Conservation (phyloP, 2,888 invertebrate species). For the Dicroscelio sp. region DNA sequence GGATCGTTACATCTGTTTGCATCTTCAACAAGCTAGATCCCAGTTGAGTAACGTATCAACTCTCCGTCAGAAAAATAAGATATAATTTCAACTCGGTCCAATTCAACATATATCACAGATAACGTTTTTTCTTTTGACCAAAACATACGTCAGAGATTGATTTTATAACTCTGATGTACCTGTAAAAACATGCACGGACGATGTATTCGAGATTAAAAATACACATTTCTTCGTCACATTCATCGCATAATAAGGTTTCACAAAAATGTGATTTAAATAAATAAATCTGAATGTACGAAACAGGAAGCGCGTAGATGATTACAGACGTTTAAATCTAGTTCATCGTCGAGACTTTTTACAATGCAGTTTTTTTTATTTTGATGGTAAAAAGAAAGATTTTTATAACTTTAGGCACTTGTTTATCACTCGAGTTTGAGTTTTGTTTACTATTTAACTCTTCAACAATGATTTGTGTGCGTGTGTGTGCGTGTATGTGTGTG, state of each 20-base stretch:
- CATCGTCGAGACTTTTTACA: neutral
- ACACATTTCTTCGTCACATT: neutral
- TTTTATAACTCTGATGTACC: neutral
- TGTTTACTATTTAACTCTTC: conserved; percentile 34
- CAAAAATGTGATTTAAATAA: conserved; percentile 33
- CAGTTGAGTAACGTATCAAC: conserved; percentile 7
- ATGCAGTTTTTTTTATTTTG: neutral
- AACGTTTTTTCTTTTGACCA: conserved; percentile 6
- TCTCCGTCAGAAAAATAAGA: neutral
- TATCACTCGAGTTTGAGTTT: conserved; percentile 63
- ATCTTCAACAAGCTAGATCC: neutral
- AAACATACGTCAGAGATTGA: neutral
- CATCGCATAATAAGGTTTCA: neutral
- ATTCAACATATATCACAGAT: conserved; percentile 51
- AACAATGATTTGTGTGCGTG: conserved; percentile 45
- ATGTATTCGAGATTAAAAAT: neutral
- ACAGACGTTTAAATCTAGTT: neutral
- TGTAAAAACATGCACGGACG: neutral
- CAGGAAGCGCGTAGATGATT: neutral
- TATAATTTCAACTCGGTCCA: conserved; percentile 22
- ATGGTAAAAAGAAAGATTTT: conserved; percentile 26
- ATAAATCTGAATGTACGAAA: conserved; percentile 5
- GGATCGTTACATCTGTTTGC: neutral
- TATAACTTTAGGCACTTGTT: conserved; percentile 83
- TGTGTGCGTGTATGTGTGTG: too few species aligned